Base-by-base conservation (phyloP, 23 tunicate species). In the Phallusia fumigata region DNA sequence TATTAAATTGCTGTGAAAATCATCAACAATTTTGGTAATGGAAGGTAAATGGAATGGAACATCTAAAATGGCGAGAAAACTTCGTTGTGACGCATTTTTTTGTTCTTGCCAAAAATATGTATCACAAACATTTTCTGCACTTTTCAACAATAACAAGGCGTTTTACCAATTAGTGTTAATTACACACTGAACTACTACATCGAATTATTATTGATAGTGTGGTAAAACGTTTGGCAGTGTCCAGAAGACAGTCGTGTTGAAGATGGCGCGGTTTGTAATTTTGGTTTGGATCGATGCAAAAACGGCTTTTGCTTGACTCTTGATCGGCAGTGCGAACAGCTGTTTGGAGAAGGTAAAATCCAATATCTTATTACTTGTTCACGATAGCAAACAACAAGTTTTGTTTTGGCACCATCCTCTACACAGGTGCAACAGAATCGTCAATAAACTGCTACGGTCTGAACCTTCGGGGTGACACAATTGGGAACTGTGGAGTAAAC, bases 401-500 rank as follows among this genome's bases (percentile, higher is more conserved):
- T 40, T 40, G 10, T 10, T 40, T 5, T 40, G 10, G 10, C 5
- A 40, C 10, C 69, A 1, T 58, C 69, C 26, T 24, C 8, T 5
- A 58, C 16, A 58, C 11, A 21, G 69, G 69, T 24, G 28, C 28
- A 21, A 58, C 69, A 22, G 15, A 22, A 58, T 11, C 69, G 1
- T 16, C 26, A 16, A 16, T 21, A 21, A 22, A 24, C 28, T 58
- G 69, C 69, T 58, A 58, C 28, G 28, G 3, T 6, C 5, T 24
- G 13, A 58, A 58, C 69, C 28, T 24, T 3, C 26, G 69, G 69
- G 69, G 69, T 1, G 69, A 58, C 28, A 5, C 28, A 24, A 6
- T 58, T 58, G 69, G 69, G 13, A 58, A 58, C 69, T 58, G 69
- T 58, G 69, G 69, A 21, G 69, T 58, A 11, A 58, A 58, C 69